Base-by-base conservation (phyloP, 2,113 vertebrate species). In the Micronisus gabar region DNA sequence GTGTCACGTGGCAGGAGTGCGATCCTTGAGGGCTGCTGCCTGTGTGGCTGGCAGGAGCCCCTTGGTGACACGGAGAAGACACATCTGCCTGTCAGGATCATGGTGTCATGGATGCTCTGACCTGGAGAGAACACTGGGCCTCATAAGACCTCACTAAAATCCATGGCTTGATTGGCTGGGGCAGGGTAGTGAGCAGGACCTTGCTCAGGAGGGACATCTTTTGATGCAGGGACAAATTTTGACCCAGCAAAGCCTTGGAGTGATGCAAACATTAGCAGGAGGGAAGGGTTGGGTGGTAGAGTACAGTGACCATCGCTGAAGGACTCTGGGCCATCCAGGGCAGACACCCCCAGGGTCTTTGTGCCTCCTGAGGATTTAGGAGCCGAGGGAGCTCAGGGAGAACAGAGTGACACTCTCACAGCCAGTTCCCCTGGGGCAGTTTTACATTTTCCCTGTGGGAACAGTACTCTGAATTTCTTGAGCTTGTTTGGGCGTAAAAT, bases 401-500 rank as follows among this genome's bases (percentile, higher is more conserved):
- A 47, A 47, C 45, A 47, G 45, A 21, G 36, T 1, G 3, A 25
- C 32, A 34, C 19, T 62, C 43, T 61, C 2, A 1, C 43, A 93
- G 70, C 34, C 70, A 23, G 22, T 52, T 89, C 17, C 22, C 32
- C 48, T 50, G 45, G 34, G 65, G 66, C 74, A 87, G 66, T 80
- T 88, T 71, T 80, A 63, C 27, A 20, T 87, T 91, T 93, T 82
- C 93, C 58, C 74, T 76, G 62, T 93, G 86, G 89, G 81, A 96
- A 93, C 78, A 75, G 84, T 56, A 73, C 58, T 93, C n/a, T 73
- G 78, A 95, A 95, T 97, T 95, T 95, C 91, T 94, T 95, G 86
- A 94, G 78, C 50, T 95, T 95, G 93, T 95, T 91, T 93, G 93
- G 94, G 96, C 73, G 16, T 97, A 97, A 96, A 97, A 96, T 97